These are phyloP conservation scores for Sebastes jordani DNA, from an alignment of 2,797 vertebrate genomes.

Conservation along the genomic window DNA sequence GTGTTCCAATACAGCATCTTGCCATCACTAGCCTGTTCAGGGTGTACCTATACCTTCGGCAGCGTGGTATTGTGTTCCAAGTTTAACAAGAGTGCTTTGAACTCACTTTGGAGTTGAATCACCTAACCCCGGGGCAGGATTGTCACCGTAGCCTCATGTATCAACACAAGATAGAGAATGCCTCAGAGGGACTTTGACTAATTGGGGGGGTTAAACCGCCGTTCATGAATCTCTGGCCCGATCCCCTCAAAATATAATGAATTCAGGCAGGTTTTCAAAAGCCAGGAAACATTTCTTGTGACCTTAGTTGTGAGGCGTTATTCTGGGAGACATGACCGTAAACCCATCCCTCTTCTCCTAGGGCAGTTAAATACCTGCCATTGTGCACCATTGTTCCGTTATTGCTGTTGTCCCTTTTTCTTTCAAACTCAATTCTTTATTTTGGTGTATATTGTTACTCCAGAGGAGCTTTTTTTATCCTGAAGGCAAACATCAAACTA, in stretches of 20 bases:
- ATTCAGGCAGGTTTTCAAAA: slow-evolving; percentile 78
- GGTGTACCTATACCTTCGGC: slow-evolving; percentile 67
- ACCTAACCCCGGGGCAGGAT: slow-evolving; percentile 77
- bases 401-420: slow-evolving; percentile 88
- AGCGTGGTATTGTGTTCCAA: slow-evolving; percentile 78
- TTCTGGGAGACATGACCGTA: slow-evolving; percentile 79
- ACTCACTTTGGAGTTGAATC: slow-evolving; percentile 81
- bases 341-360: slow-evolving; percentile 85
- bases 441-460: slow-evolving; percentile 89
- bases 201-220: slow-evolving; percentile 82
- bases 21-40: slow-evolving; percentile 53
- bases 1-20: slow-evolving; percentile 50
- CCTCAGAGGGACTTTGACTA: slow-evolving; percentile 85
- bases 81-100: slow-evolving; percentile 86
- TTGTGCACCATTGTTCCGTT: slow-evolving; percentile 87
- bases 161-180: slow-evolving; percentile 80
- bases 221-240: slow-evolving; percentile 81
- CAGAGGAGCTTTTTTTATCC: slow-evolving; percentile 81
- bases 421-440: slow-evolving; percentile 87
- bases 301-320: slow-evolving; percentile 77
- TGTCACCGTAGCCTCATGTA: slow-evolving; percentile 81
- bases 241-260: slow-evolving; percentile 84
- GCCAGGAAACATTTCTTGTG: slow-evolving; percentile 80
- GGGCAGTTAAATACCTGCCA: slow-evolving; percentile 86
- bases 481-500: slow-evolving; percentile 84